Base-by-base conservation (phyloP, 2,888 invertebrate genomes). In the Ormia ochracea region DNA sequence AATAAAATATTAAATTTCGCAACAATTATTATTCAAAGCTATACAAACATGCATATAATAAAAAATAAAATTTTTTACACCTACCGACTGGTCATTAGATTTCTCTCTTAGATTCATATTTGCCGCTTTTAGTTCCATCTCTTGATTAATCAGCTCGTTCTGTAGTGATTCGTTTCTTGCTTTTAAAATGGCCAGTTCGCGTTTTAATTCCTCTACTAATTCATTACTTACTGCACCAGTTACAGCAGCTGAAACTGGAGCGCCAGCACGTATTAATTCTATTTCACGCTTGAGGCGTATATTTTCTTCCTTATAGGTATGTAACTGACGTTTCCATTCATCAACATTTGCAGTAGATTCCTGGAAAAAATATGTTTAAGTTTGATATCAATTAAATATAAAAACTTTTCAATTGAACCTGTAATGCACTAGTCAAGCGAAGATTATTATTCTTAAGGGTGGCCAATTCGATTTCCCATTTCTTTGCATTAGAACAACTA, bases 401-500 rank as follows among this genome's bases (percentile, higher is more conserved):
- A 17, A n/a, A 36, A 58, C 21, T 52, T 12, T 14, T 12, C 6
- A 43, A n/a, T 38, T 19, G 73, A 83, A 90, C 90, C 90, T 98
- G 98, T 74, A 98, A 92, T 17, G 98, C 98, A 85, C 97, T 96
- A 5, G 98, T 98, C 86, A 99, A 91, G 82, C 98, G 93, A 36
- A 96, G 94, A 90, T 98, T 99, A 91, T 98, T 98, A 88, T 96
- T 98, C 91, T 98, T 98, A 83, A 99, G 91, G 1, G 98, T 98
- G 56, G 96, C 95, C 83, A 99, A 91, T 90, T 99, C 98, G 45
- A 98, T 95, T 91, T 98, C 98, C 98, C 98, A 98, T 90, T 98
- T 98, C 91, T 98, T 98, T 9, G 98, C 98, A 91, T 98, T 98
- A 43, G 98, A 96, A 58, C 98, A 98, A 90, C 98, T 97, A 90